A percentile compares a stretch with the other conserved stretches of the same genome.
Evolutionary conservation across 1,140 invertebrate species (phyloP).

Genomic region (Charaxes varanes): DNA sequence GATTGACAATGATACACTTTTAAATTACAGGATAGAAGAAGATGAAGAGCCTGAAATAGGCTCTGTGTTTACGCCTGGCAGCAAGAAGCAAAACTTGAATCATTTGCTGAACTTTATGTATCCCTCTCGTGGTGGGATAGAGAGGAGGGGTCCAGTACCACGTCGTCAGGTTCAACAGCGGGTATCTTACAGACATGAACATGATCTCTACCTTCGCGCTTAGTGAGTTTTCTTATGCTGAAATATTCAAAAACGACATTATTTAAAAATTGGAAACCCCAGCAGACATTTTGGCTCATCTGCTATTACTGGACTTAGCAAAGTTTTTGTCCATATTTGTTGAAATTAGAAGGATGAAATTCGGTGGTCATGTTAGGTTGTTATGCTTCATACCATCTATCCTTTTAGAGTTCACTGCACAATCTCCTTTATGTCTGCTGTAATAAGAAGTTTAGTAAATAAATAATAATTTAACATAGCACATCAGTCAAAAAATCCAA

Average conservation of each 20-base stretch:
- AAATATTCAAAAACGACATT: too few relatives aligned
- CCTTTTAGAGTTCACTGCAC: too few relatives aligned
- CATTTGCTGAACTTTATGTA: conserved; percentile 93
- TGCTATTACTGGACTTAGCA: too few relatives aligned
- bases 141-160: conserved; percentile 38
- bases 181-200: conserved; percentile 85
- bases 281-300: too few relatives aligned
- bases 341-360: too few relatives aligned
- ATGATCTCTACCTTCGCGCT: conserved; percentile 91
- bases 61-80: conserved; percentile 86
- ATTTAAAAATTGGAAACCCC: too few relatives aligned
- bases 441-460: too few relatives aligned
- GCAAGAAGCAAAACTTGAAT: conserved; percentile 94
- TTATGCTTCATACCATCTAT: too few relatives aligned
- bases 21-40: conserved; percentile 49
- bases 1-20: not conserved
- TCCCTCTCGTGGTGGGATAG: conserved; percentile 75
- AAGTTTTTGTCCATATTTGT: conserved; percentile 2
- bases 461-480: too few relatives aligned
- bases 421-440: too few relatives aligned
- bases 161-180: conserved; percentile 36
- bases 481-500: too few relatives aligned
- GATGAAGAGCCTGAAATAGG: conserved; percentile 83
- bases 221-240: conserved; percentile 87
- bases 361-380: too few relatives aligned